A percentile compares a stretch with the other conserved stretches of the same genome.
Conservation (phyloP, 2,113 vertebrate species). For the Bucco capensis region DNA sequence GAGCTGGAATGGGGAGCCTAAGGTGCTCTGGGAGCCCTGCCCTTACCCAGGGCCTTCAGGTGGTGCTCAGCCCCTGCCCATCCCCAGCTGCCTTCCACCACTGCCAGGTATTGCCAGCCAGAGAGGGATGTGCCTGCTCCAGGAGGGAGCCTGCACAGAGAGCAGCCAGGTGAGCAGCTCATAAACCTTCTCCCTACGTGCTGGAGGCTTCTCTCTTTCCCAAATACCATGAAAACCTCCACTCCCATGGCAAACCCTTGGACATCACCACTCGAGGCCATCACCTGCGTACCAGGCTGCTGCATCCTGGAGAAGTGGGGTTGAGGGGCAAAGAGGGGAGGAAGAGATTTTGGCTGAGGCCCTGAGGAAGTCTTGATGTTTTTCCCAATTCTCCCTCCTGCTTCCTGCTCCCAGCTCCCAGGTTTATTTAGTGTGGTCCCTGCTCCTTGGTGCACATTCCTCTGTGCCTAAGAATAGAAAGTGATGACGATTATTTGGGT, state of each 20-base stretch:
- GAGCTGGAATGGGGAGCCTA: not conserved
- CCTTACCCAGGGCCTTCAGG: rapidly evolving
- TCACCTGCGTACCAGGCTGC: rapidly evolving
- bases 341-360: not conserved
- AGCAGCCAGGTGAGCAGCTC: not conserved
- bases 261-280: not conserved
- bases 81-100: not conserved
- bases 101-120: not conserved
- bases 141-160: no score
- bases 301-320: not conserved
- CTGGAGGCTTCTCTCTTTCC: not conserved
- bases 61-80: not conserved
- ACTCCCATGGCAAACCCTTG: not conserved
- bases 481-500: conserved; percentile 2
- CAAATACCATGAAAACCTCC: not conserved
- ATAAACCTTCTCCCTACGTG: not conserved
- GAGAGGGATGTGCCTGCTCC: rapidly evolving
- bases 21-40: not conserved
- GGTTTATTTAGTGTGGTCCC: not conserved
- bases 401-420: not conserved
- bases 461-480: not conserved
- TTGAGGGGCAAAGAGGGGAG: not conserved
- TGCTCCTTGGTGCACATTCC: not conserved
- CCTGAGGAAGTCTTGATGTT: not conserved
- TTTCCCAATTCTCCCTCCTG: not conserved